Evolutionary conservation across 2,888 invertebrate genomes (phyloP).

Genomic region (Drosophila mimetica): DNA sequence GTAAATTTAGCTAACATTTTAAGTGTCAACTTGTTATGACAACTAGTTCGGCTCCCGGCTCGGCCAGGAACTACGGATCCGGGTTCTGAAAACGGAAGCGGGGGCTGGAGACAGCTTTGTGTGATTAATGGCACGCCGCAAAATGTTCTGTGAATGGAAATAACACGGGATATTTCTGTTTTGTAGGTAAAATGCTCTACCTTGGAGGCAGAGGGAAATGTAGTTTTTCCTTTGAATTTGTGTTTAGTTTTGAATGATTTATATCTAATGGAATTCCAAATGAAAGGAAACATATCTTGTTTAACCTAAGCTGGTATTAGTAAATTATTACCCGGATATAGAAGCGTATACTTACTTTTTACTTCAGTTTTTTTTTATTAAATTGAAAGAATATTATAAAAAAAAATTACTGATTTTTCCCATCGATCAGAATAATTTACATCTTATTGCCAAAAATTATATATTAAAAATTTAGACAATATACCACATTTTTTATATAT

Average conservation of each 20-base stretch:
- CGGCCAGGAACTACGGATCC: constrained; percentile 10
- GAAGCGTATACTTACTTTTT: not conserved
- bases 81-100: too few relatives aligned
- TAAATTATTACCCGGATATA: not conserved
- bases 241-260: constrained; percentile 12
- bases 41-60: constrained; percentile 49
- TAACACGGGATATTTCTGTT: not conserved
- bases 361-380: too few relatives aligned
- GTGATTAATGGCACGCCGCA: constrained; percentile 66
- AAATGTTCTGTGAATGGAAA: constrained; percentile 27
- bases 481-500: too few relatives aligned
- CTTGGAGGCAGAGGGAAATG: not conserved
- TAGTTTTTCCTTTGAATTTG: not conserved
- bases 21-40: constrained; percentile 74
- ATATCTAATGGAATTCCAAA: constrained; percentile 10
- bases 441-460: too few relatives aligned
- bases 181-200: not conserved
- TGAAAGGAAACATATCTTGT: not conserved
- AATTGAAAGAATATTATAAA: too few relatives aligned
- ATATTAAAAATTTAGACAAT: too few relatives aligned
- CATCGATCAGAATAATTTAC: too few relatives aligned
- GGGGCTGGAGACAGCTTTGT: constrained; percentile 7
- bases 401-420: too few relatives aligned
- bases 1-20: constrained; percentile 77
- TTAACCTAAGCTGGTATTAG: not conserved